phyloP scores from a whole-genome alignment of 2,797 vertebrate genomes.

The Furcifer pardalis region DNA sequence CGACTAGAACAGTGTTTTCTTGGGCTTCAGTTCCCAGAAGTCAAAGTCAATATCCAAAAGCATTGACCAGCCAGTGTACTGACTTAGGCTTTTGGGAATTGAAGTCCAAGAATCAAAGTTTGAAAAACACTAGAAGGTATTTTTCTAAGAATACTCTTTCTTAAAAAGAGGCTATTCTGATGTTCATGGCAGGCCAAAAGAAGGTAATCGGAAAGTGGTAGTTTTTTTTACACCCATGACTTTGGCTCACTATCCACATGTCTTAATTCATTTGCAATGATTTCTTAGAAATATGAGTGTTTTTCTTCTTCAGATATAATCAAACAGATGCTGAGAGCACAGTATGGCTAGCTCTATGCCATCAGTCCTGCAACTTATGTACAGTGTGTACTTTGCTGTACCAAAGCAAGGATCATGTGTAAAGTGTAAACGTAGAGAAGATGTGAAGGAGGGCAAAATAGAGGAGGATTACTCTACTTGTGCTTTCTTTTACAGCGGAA shows the following conservation, averaged over 20 bases:
- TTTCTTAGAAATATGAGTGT: not conserved
- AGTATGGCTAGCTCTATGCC: not conserved
- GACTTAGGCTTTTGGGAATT: no score
- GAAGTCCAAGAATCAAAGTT: no score
- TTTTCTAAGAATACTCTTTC: conserved; percentile 9
- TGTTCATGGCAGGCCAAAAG: not conserved
- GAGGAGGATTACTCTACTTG: not conserved
- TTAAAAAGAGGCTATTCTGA: not conserved
- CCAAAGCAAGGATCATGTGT: not conserved
- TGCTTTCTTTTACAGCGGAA: not conserved
- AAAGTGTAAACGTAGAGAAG: not conserved
- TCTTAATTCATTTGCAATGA: not conserved
- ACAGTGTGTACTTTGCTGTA: not conserved
- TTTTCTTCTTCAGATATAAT: not conserved
- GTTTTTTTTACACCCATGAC: not conserved
- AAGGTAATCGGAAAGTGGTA: not conserved
- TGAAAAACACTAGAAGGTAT: no score
- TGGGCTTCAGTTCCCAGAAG: no score
- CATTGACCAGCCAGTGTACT: no score
- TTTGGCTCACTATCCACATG: not conserved
- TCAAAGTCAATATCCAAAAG: no score
- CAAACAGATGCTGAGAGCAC: not conserved
- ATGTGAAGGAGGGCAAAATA: not conserved
- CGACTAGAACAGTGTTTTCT: no score
- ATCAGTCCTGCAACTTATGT: not conserved